phyloP scores from a whole-genome alignment of 2,797 vertebrate species.

The Mus spretus region DNA sequence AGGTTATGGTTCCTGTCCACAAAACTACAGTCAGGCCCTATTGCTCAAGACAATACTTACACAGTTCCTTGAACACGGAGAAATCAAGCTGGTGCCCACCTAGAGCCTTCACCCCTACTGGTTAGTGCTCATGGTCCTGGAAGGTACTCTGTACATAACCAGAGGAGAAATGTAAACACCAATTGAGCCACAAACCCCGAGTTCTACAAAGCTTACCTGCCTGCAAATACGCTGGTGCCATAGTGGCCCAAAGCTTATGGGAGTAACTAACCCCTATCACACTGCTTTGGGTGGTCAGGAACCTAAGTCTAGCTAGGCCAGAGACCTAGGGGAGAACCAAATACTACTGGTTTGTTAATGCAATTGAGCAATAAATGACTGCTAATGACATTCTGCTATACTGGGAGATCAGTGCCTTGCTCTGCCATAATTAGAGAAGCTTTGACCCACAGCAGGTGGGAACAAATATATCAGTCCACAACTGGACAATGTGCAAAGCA shows the following conservation, averaged over 20 bases:
- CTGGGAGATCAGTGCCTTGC: neutral
- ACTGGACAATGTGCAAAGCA: neutral
- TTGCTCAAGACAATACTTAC: neutral
- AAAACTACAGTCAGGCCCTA: no score
- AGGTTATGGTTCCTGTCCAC: neutral
- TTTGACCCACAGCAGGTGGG: neutral
- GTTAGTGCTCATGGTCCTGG: neutral
- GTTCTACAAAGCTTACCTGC: neutral
- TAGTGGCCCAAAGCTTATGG: neutral
- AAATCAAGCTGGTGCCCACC: neutral
- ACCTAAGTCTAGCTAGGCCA: neutral
- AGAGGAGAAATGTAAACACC: neutral
- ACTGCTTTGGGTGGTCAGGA: neutral
- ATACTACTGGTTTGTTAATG: neutral
- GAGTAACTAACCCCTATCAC: neutral
- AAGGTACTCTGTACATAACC: neutral
- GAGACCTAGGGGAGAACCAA: neutral
- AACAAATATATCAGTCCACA: neutral
- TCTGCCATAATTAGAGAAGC: neutral
- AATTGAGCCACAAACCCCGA: no score
- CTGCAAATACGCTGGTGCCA: no score
- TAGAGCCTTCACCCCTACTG: neutral
- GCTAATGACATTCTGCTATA: neutral
- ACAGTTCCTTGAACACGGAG: neutral
- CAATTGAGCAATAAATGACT: neutral